These are phyloP conservation scores for Ethmia dodecea DNA, from an alignment of 2,888 invertebrate genomes.

Conservation along the genomic window DNA sequence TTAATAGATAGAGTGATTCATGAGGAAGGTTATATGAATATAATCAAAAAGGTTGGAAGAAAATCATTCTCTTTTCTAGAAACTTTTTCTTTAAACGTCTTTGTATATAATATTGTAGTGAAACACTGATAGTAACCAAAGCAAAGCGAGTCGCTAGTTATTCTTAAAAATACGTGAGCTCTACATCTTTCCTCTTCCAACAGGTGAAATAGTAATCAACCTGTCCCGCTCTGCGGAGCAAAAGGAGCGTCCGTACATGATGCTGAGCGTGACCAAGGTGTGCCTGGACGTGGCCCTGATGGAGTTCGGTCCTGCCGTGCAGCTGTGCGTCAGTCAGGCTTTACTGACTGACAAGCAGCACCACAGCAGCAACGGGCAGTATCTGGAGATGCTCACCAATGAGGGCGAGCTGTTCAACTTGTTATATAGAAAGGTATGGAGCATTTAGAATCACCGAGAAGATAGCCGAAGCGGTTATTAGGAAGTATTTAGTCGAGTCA, in stretches of 20 bases:
- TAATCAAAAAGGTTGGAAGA: too few species aligned
- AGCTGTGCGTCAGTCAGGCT: slow-evolving; percentile 66
- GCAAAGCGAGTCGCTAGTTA: too few species aligned
- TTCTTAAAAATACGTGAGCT: too few species aligned
- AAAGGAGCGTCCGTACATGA: slow-evolving; percentile 84
- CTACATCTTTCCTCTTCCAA: background rate
- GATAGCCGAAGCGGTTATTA: too few species aligned
- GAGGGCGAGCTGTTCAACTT: slow-evolving; percentile 82
- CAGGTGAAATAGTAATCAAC: slow-evolving; percentile 80
- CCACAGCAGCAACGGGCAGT: slow-evolving; percentile 84
- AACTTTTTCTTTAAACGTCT: too few species aligned
- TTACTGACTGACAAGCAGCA: slow-evolving; percentile 86
- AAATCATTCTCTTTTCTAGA: too few species aligned
- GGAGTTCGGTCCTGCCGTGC: slow-evolving; percentile 87
- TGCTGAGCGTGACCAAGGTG: slow-evolving; percentile 82
- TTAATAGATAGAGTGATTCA: too few species aligned
- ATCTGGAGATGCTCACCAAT: slow-evolving; percentile 85
- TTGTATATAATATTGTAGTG: too few species aligned
- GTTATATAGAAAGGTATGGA: slow-evolving; percentile 84
- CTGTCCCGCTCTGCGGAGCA: slow-evolving; percentile 81
- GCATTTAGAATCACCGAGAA: too few species aligned
- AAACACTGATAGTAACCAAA: too few species aligned
- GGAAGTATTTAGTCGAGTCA: too few species aligned
- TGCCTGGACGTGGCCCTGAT: slow-evolving; percentile 86
- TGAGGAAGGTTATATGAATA: too few species aligned